Evolutionary conservation across 2,797 vertebrate genomes (phyloP).

Genomic region (Luscinia luscinia): DNA sequence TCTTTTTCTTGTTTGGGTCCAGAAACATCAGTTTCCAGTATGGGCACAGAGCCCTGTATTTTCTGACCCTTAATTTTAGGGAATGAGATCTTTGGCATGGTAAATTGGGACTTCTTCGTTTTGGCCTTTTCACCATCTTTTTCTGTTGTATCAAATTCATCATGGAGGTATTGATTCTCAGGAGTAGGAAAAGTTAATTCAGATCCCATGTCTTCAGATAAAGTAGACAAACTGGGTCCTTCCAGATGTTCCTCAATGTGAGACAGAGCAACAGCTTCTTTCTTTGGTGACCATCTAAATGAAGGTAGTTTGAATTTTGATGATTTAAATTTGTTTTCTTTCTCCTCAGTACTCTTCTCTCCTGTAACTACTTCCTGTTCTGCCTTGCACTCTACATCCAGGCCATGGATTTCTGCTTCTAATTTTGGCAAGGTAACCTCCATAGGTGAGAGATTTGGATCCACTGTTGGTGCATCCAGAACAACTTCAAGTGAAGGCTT

Average conservation of each 20-base stretch:
- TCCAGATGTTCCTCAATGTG: not conserved
- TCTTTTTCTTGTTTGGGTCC: not conserved
- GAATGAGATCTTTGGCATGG: slow-evolving; percentile 59
- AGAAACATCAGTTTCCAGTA: not conserved
- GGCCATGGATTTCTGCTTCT: not conserved
- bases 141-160: slow-evolving; percentile 1
- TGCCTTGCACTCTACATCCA: not conserved
- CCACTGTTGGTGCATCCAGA: not conserved
- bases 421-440: not conserved
- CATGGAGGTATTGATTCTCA: not conserved
- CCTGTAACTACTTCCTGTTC: not conserved
- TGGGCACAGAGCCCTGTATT: slow-evolving; percentile 5
- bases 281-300: slow-evolving; percentile 70
- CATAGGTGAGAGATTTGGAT: not conserved
- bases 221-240: not conserved
- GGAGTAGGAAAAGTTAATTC: not conserved
- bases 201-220: not conserved
- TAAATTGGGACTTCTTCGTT: slow-evolving; percentile 44
- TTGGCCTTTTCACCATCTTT: not conserved
- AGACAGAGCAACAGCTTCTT: slow-evolving; percentile 18
- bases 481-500: not conserved
- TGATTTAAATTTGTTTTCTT: slow-evolving; percentile 65
- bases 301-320: slow-evolving; percentile 72
- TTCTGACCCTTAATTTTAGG: slow-evolving; percentile 62
- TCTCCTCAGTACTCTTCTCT: slow-evolving; percentile 4